Evolutionary conservation across 2,113 vertebrate species (phyloP).

Genomic region (Gopherus evgoodei): DNA sequence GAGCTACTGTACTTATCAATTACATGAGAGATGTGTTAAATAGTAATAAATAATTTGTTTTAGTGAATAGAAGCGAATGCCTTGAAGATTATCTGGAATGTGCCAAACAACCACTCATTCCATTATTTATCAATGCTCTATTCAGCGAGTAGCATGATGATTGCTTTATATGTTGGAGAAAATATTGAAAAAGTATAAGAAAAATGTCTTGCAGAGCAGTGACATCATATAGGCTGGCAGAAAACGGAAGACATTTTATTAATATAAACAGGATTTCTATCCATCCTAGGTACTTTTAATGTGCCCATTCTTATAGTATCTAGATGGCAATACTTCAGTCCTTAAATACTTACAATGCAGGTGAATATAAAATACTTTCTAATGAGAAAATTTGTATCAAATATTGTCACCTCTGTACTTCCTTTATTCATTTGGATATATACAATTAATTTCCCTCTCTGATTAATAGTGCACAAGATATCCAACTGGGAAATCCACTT

Average conservation of each 20-base stretch:
- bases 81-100: background rate
- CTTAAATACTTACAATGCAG: background rate
- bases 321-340: background rate
- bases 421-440: background rate
- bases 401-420: background rate
- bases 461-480: background rate
- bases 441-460: background rate
- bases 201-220: background rate
- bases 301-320: background rate
- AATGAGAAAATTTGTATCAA: constrained; percentile 6
- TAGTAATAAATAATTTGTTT: background rate
- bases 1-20: background rate
- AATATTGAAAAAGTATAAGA: background rate
- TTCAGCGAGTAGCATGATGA: background rate
- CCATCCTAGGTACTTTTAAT: background rate
- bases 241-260: background rate
- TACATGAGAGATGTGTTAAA: background rate
- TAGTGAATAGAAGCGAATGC: background rate
- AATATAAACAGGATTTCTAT: constrained; percentile 41
- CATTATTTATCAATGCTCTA: background rate
- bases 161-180: background rate
- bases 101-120: background rate
- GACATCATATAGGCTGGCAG: constrained; percentile 15
- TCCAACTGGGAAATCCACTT: constrained; percentile 21
- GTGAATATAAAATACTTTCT: constrained; percentile 19